These are phyloP conservation scores for Himalopsyche phryganea DNA, from an alignment of 1,140 invertebrate genomes.

Conservation along the genomic window DNA sequence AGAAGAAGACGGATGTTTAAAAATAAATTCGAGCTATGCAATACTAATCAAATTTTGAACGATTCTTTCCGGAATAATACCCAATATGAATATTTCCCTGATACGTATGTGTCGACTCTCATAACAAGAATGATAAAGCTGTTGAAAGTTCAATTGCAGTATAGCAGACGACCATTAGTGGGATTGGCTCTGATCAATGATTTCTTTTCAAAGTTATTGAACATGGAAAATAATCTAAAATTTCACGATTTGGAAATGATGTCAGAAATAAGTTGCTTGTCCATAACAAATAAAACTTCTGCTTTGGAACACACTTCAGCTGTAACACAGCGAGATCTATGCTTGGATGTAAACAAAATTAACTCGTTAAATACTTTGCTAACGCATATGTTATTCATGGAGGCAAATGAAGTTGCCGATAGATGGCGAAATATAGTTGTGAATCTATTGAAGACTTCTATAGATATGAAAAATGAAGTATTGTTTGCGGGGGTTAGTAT, in stretches of 20 bases:
- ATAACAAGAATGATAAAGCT: slow-evolving; percentile 1
- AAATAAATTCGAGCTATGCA: not conserved
- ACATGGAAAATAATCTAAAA: slow-evolving; percentile 6
- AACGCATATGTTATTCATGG: slow-evolving; percentile 9
- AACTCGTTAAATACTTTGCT: slow-evolving; percentile 8
- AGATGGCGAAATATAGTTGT: slow-evolving; percentile 6
- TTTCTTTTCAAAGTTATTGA: slow-evolving; percentile 11
- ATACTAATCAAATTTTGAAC: not conserved
- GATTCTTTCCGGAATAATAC: not conserved
- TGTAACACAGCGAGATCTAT: too few species aligned
- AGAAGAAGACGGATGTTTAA: not conserved
- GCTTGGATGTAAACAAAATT: not conserved
- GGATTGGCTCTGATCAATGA: slow-evolving; percentile 7
- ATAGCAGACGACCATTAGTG: slow-evolving; percentile 1
- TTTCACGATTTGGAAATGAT: slow-evolving; percentile 10
- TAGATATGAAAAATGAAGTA: slow-evolving; percentile 3
- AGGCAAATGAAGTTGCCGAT: not conserved
- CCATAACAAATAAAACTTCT: not conserved
- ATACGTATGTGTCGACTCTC: not conserved
- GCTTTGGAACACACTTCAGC: too few species aligned
- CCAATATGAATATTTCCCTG: slow-evolving; percentile 4
- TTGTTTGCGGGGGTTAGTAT: not conserved
- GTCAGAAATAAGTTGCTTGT: slow-evolving; percentile 5
- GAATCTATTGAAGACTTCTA: not conserved
- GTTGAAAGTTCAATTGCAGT: slow-evolving; percentile 2